Conservation (phyloP, 2,113 vertebrate genomes). For the Hypanus sabinus region DNA sequence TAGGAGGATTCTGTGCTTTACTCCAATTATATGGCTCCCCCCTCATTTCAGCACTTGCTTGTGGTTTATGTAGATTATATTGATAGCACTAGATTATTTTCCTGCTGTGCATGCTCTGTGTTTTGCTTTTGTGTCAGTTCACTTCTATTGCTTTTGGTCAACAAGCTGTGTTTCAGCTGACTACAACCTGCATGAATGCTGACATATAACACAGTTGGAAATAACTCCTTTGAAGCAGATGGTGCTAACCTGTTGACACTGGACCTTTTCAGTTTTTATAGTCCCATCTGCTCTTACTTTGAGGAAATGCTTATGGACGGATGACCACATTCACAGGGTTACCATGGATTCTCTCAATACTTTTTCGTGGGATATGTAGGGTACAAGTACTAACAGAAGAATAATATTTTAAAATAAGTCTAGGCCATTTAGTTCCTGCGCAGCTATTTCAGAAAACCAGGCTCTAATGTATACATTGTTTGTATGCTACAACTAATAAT, state of each 20-base stretch:
- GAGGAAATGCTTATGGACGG: not conserved
- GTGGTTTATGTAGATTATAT: not conserved
- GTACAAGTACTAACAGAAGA: not conserved
- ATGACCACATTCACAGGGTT: not conserved
- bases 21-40: not conserved
- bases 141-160: conserved; percentile 8
- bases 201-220: not conserved
- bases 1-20: not conserved
- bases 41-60: not conserved
- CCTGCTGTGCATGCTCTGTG: not conserved
- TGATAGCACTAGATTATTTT: not conserved
- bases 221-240: conserved; percentile 2
- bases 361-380: not conserved
- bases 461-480: not conserved
- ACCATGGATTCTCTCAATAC: not conserved
- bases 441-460: not conserved
- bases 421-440: not conserved
- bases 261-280: not conserved
- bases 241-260: not conserved
- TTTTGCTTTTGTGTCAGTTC: not conserved
- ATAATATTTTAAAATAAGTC: not conserved
- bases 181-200: not conserved
- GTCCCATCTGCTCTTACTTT: not conserved
- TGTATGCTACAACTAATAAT: not conserved
- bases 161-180: not conserved